Evolutionary conservation across 2,888 invertebrate species (phyloP).

Genomic region (Callyntrura guangdongensis): DNA sequence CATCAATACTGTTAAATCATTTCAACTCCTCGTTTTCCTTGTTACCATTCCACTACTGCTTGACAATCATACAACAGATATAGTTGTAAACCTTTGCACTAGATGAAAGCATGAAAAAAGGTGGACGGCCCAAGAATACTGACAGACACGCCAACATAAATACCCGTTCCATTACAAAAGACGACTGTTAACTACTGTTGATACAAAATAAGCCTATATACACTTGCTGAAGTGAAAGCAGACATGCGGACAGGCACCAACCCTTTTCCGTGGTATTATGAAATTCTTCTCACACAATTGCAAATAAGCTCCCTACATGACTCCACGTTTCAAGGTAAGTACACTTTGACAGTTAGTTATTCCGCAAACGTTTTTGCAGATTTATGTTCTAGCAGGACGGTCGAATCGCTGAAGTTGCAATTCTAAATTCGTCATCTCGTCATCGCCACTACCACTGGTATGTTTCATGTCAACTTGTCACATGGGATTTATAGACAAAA

Average conservation of each 20-base stretch:
- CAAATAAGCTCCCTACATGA: constrained; percentile 40
- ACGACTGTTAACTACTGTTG: not conserved
- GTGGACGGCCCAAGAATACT: not conserved
- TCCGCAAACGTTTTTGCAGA: constrained; percentile 6
- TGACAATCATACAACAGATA: not conserved
- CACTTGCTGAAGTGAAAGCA: too few species aligned
- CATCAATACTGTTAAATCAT: constrained; percentile 15
- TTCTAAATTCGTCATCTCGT: constrained; percentile 11
- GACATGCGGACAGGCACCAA: not conserved
- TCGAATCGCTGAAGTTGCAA: constrained; percentile 17
- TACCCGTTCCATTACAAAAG: not conserved
- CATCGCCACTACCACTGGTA: not conserved
- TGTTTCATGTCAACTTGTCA: constrained; percentile 18
- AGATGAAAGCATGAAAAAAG: not conserved
- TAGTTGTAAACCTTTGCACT: too few species aligned
- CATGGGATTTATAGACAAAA: not conserved
- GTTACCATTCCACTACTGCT: not conserved
- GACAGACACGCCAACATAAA: constrained; percentile 1
- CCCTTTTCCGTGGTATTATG: not conserved
- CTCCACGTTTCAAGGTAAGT: constrained; percentile 38
- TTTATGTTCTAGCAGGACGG: constrained; percentile 28
- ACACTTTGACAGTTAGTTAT: constrained; percentile 32
- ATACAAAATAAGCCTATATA: not conserved
- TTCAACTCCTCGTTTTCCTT: constrained; percentile 5
- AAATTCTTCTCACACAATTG: constrained; percentile 42